Base-by-base conservation (phyloP, 2,888 invertebrate genomes). In the Thera obeliscata region DNA sequence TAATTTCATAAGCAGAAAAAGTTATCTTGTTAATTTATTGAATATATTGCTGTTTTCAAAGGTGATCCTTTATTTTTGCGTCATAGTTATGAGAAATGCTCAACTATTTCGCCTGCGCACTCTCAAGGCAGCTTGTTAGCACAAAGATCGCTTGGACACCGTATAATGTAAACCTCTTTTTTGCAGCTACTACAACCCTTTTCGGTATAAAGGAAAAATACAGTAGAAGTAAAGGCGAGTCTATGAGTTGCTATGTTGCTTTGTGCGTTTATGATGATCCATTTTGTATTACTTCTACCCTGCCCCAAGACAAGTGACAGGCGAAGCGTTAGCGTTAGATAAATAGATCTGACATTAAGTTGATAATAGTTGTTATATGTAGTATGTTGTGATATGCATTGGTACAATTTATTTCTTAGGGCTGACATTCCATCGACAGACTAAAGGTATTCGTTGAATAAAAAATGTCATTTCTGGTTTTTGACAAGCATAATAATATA, bases 171-270 rank as follows among this genome's bases (percentile, higher is more conserved):
- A 33, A 46, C 11, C 68, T 61, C 88, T 88, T 76, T 74, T 85
- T 93, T 91, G 52, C 88, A 89, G 88, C 86, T 58, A 85, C 22
- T 49, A 49, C 22, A 74, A 85, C 91, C 72, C 82, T 87, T 72
- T 85, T 82, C 83, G 78, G 85, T 76, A 80, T 89, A 83, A 88
- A 85, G 78, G 88, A 87, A 74, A 91, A 87, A 79, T 78, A 87
- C 80, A 78, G 67, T 85, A 90, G 85, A 77, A 85, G 73, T 74
- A 91, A 89, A 89, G 90, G 91, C 91, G 90, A 91, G 91, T 91
- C 65, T 59, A 61, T 59, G 35, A 46, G 48, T 54, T 56, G 38
- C 62, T 56, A 60, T 43, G 61, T 69, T 61, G 61, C 56, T 71
- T 70, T 56, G 41, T 61, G 12, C 36, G 48, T 60, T 64, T 57